Base-by-base conservation (phyloP, 30 jellyfish, hydroid and myxozoan genomes). In the Aurelia aurita region DNA sequence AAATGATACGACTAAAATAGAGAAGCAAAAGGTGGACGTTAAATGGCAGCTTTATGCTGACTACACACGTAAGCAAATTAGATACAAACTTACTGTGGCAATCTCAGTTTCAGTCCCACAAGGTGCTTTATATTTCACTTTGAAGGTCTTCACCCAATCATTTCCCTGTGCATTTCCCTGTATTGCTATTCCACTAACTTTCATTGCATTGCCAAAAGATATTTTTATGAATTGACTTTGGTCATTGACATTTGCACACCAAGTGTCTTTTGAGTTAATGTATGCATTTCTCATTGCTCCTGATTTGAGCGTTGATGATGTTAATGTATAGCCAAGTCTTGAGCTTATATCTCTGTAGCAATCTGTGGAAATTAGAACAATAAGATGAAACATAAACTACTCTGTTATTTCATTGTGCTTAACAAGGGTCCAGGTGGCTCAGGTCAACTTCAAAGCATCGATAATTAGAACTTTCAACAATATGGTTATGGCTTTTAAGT, bases 61-160 rank as follows among this genome's bases (percentile, higher is more conserved):
- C 47, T 35, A 3, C 0, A 35, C 47, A 35, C 11, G 5, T 1
- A 35, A 35, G 7, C 6, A 35, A 35, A 35, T 31, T 31, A 31
- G 43, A 31, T 31, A 43, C 5, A 27, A 67, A 67, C 58, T 67
- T 19, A 67, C 58, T 2, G 20, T 67, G 27, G 79, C 3, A 4
- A 67, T 12, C 34, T 67, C 79, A 67, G 26, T 32, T 67, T 67
- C 79, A 20, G 60, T 4, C 25, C 79, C 79, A 32, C 79, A 67
- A 11, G 19, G 57, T 32, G 58, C 58, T 68, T 68, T 68, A 44
- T 68, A 68, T 12, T 68, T 68, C 29, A 68, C 39, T 35, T 68
- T 68, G 15, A 68, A 68, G 23, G 80, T 12, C 21, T 16, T 27
- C 21, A 68, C 66, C 66, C 66, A 55, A 55, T 55, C 66, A 55